Base-by-base conservation (phyloP, 2,113 vertebrate species). In the Anolis sagrei region DNA sequence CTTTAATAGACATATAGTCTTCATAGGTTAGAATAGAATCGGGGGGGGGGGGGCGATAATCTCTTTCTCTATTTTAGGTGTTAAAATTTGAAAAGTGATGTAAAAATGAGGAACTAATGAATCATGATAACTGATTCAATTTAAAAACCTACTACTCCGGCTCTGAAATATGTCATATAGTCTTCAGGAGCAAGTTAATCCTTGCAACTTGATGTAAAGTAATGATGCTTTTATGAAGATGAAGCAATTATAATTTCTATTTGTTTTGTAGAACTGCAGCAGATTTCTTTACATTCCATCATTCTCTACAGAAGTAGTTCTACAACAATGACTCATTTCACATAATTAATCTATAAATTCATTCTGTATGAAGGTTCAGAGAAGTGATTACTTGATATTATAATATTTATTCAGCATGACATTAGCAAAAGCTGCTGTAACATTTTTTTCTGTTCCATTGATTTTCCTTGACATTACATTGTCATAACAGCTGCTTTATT, bases 61-160 rank as follows among this genome's bases (percentile, higher is more conserved):
- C 13, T 73, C 32, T 27, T 36, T n/a, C 61, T 66, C 44, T 85
- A 39, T 29, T 86, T 62, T 62, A 76, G 14, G 5, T 1, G 29
- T 79, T 82, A 84, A 86, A 77, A 10, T 86, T 51, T 36, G 7
- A 76, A 68, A 27, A 78, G 39, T 83, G 74, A 80, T 39, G 69
- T 81, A 83, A 70, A 64, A 29, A 73, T 81, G 81, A 82, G 21
- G 8, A 87, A 86, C 8, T 29, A 6, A 86, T 81, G 39, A 68
- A 39, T 86, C 72, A 79, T 81, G 79, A 81, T 79, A 81, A 86
- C 25, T 51, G 44, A 68, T 81, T 44, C 62, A n/a, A 81, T 76
- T 80, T 64, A 21, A 70, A 85, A 78, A 36, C n/a, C 27, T 13
- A 64, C 54, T 32, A 27, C 68, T 61, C 29, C 32, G 54, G 7